Conservation (phyloP, 2,113 vertebrate genomes). For the Cheilinus undulatus region DNA sequence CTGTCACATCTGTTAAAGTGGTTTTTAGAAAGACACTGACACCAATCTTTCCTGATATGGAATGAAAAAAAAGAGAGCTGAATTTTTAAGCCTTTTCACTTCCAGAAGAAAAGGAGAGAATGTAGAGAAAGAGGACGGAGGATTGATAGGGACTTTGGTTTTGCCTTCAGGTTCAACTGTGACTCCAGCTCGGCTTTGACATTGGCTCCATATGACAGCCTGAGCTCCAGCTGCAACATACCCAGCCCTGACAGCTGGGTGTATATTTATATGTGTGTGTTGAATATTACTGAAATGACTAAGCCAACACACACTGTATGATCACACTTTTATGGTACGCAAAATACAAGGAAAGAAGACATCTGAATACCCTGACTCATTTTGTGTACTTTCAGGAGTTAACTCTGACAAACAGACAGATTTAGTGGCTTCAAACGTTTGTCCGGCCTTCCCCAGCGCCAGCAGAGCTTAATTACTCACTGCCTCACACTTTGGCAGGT, state of each 20-base stretch:
- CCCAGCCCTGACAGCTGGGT: slow-evolving; percentile 46
- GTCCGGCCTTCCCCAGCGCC: slow-evolving; percentile 47
- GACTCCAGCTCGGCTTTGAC: slow-evolving; percentile 61
- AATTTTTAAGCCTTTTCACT: neutral
- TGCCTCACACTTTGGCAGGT: slow-evolving; percentile 53
- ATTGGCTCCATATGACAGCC: slow-evolving; percentile 59
- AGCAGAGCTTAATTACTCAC: slow-evolving; percentile 70
- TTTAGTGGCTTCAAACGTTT: slow-evolving; percentile 57
- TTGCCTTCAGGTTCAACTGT: slow-evolving; percentile 49
- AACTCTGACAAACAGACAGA: slow-evolving; percentile 50
- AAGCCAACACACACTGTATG: neutral
- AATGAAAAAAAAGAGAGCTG: neutral
- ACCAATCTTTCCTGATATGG: slow-evolving; percentile 1
- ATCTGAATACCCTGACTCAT: slow-evolving; percentile 7
- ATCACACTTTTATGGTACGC: neutral
- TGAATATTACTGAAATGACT: slow-evolving; percentile 29
- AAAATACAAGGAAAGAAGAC: slow-evolving; percentile 1
- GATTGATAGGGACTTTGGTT: slow-evolving; percentile 45
- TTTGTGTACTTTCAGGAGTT: slow-evolving; percentile 39
- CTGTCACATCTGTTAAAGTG: slow-evolving; percentile 19
- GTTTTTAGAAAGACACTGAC: slow-evolving; percentile 19
- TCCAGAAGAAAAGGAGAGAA: slow-evolving; percentile 12
- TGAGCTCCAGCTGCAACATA: slow-evolving; percentile 57
- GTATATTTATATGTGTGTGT: slow-evolving; percentile 21
- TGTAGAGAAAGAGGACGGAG: slow-evolving; percentile 9